Evolutionary conservation across 2,888 invertebrate species (phyloP), one percentile per base, ranked within the genome.

Genomic region (Brenthis hecate): DNA sequence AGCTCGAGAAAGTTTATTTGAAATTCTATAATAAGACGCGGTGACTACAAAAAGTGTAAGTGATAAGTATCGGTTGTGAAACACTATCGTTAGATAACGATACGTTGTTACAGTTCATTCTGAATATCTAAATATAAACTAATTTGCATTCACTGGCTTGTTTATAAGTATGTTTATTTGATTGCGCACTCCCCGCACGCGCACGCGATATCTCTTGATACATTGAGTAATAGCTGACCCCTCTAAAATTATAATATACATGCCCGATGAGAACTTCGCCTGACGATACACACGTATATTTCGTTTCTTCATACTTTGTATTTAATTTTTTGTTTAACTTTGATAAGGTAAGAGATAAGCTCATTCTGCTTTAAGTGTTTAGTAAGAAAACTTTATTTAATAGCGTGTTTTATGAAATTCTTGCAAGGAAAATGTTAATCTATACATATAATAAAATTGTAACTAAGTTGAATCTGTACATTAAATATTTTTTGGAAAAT

Each of bases 201-300:
- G 73, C 74, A 74, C 72, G 75, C 74, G 71, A 75, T 74, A 70
- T 71, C 73, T 61, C 81, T 82, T 81, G 80, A 83, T 82, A 81
- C 78, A 83, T 83, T 84, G 82, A 84, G 80, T 84, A 84, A 83
- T 85, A 81, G 79, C 78, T 78, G 78, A 82, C 81, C 81, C 80
- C 69, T 72, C 75, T 71, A 70, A 73, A 74, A 72, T 74, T 71
- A 74, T 73, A 74, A 75, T 74, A 69, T 71, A 76, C 76, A 75
- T 65, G 73, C 70, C 71, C 76, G 72, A 76, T 73, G 75, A 76
- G 73, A 74, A 75, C 66, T 64, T 74, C 60, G 73, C 75, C 74
- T 74, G 77, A 73, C 74, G 68, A 57, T 16, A 65, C 65, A 61
- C 65, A 64, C 55, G 60, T 53, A 56, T 57, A 28, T 63, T 11